These are phyloP conservation scores for Sinhomidia bicolor DNA, from an alignment of 2,888 invertebrate genomes.

Conservation along the genomic window DNA sequence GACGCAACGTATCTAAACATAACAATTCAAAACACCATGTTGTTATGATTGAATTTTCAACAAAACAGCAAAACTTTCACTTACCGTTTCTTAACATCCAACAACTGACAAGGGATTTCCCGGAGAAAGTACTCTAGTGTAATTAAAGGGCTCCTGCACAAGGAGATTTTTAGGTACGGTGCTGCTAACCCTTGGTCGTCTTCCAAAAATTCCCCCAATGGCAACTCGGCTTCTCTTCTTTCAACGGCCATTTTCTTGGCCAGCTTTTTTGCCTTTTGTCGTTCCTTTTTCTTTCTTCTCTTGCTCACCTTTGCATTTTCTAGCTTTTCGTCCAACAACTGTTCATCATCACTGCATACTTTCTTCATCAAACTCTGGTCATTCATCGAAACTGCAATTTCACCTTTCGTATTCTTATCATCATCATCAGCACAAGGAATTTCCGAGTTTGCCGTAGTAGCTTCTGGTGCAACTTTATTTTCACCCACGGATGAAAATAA, in stretches of 20 bases:
- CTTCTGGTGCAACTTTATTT: background rate
- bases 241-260: conserved; percentile 37
- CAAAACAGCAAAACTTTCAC: background rate
- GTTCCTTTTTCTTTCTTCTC: conserved; percentile 37
- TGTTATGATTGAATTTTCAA: background rate
- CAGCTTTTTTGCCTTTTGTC: conserved; percentile 30
- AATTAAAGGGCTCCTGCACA: conserved; percentile 90
- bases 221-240: conserved; percentile 16
- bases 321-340: background rate
- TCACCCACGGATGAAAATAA: background rate
- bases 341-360: conserved; percentile 48
- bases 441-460: background rate
- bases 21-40: background rate
- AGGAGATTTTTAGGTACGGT: conserved; percentile 84
- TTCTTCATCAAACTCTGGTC: conserved; percentile 48
- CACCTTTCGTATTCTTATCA: conserved; percentile 50
- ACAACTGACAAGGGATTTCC: conserved; percentile 84
- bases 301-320: background rate
- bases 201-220: background rate
- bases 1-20: conserved; percentile 78
- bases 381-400: conserved; percentile 72
- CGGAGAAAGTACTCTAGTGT: conserved; percentile 90
- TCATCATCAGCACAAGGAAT: background rate
- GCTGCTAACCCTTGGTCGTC: background rate
- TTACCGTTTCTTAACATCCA: conserved; percentile 75